phyloP scores from a whole-genome alignment of 2,797 vertebrate genomes.

The Macroramphosus scolopax region DNA sequence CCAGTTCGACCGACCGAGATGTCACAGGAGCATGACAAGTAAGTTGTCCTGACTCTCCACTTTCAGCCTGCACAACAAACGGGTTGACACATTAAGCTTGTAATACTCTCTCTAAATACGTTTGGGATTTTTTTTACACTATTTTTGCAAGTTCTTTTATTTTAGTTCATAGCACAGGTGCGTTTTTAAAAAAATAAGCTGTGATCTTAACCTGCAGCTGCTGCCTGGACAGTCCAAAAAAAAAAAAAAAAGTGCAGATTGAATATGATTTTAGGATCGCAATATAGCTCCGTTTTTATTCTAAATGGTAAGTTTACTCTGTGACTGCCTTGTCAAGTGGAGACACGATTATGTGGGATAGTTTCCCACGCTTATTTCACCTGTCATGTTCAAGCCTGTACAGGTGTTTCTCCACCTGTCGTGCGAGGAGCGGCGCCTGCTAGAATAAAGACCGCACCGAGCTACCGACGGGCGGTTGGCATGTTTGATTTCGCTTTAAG shows the following conservation, averaged over 20 bases:
- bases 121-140: not conserved
- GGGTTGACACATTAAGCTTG: constrained; percentile 26
- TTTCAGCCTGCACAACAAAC: constrained; percentile 44
- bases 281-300: no score
- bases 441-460: constrained; percentile 46
- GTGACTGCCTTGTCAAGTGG: no score
- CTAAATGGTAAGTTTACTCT: no score
- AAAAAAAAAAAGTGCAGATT: no score
- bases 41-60: constrained; percentile 79
- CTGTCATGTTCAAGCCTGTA: constrained; percentile 79
- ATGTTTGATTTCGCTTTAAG: constrained; percentile 67
- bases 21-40: constrained; percentile 99
- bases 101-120: no score
- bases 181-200: constrained; percentile 25
- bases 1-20: constrained; percentile 96
- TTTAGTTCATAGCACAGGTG: constrained; percentile 5
- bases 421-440: constrained; percentile 55
- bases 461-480: constrained; percentile 47
- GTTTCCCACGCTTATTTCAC: constrained; percentile 52
- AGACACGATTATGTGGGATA: no score
- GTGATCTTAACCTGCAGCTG: constrained; percentile 22
- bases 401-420: constrained; percentile 83
- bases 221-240: no score
- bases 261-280: no score
- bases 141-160: constrained; percentile 9